phyloP scores from a whole-genome alignment of 2,113 vertebrate genomes.

The Gymnogyps californianus region DNA sequence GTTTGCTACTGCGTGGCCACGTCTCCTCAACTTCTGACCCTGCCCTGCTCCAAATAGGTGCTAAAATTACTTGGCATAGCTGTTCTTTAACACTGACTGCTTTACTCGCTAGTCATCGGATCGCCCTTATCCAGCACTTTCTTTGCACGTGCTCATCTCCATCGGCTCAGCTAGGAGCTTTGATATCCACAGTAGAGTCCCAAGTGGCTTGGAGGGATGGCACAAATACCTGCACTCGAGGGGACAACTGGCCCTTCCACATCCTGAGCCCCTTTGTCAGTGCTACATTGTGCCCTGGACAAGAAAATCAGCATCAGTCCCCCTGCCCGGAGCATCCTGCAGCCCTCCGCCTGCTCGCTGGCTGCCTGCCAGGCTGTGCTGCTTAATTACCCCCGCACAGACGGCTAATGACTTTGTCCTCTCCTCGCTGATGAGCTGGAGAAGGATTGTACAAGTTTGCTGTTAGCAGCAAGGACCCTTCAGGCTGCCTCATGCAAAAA shows the following conservation, averaged over 20 bases:
- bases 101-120: too few species aligned
- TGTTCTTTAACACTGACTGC: not conserved
- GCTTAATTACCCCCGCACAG: not conserved
- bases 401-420: not conserved
- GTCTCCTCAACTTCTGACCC: not conserved
- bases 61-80: too few species aligned
- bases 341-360: not conserved
- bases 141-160: not conserved
- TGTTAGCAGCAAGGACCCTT: not conserved
- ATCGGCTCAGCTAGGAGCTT: not conserved
- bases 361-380: not conserved
- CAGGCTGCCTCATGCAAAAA: not conserved
- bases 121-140: not conserved
- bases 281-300: accelerated
- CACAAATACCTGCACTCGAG: accelerated
- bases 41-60: not conserved
- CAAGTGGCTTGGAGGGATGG: not conserved
- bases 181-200: too few species aligned
- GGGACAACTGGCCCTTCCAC: not conserved
- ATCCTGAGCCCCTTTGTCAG: not conserved
- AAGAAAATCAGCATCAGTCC: not conserved
- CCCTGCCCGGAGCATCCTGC: not conserved
- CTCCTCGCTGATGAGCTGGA: not conserved
- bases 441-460: not conserved
- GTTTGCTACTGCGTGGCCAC: accelerated